phyloP scores from a whole-genome alignment of 1,140 invertebrate species.

The Stegodyphus dumicola region DNA sequence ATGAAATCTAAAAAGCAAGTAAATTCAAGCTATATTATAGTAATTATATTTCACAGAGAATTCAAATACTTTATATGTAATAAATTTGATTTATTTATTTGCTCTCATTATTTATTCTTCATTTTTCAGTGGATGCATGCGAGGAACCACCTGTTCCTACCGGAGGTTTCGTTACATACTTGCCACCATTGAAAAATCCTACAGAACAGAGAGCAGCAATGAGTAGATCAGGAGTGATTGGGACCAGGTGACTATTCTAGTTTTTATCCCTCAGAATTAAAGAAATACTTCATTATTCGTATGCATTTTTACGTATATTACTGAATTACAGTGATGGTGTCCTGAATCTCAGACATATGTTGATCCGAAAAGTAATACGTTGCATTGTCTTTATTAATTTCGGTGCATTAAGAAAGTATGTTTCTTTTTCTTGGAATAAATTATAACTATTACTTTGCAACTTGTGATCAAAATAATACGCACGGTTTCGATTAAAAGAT shows the following conservation, averaged over 20 bases:
- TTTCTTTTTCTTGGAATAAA: too few species aligned
- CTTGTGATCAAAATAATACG: too few species aligned
- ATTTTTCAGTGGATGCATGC: constrained; percentile 42
- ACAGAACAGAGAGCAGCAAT: constrained; percentile 24
- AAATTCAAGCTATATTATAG: neutral
- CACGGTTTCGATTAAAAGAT: too few species aligned
- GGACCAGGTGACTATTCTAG: neutral
- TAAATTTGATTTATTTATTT: neutral
- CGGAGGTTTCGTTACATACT: constrained; percentile 25
- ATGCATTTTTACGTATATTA: too few species aligned
- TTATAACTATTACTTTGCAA: too few species aligned
- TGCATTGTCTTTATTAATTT: too few species aligned
- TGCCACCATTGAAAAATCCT: constrained; percentile 11
- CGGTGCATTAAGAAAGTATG: too few species aligned
- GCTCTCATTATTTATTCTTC: neutral
- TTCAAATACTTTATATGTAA: neutral
- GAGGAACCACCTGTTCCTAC: constrained; percentile 30
- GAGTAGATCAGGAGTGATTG: neutral
- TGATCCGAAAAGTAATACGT: too few species aligned
- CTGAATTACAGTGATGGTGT: too few species aligned
- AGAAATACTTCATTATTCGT: too few species aligned
- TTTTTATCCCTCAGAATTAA: too few species aligned
- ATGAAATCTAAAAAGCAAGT: neutral
- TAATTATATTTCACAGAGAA: neutral
- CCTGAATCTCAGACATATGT: too few species aligned